A percentile compares a stretch with the other conserved stretches of the same genome.
phyloP scores from a whole-genome alignment of 2,888 invertebrate species.

The Tetranychus piercei region DNA sequence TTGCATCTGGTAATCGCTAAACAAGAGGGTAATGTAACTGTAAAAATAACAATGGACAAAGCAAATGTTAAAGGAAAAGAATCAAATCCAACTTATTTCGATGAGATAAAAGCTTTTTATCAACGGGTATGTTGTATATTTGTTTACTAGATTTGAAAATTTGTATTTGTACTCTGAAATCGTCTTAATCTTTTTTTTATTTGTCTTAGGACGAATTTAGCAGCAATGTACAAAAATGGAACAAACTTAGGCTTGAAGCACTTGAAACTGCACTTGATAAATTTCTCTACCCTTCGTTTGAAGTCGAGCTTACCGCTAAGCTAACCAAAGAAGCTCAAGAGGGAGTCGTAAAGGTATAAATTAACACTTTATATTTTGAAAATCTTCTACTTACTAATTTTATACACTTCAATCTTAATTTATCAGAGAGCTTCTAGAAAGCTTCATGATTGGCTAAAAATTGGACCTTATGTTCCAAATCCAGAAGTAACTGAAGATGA shows the following conservation, averaged over 20 bases:
- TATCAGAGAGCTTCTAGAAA: slow-evolving; percentile 54
- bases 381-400: slow-evolving; percentile 8
- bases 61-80: neutral
- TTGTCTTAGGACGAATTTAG: slow-evolving; percentile 61
- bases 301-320: slow-evolving; percentile 60
- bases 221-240: slow-evolving; percentile 86
- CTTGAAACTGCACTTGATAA: slow-evolving; percentile 68
- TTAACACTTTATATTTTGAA: neutral
- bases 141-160: neutral
- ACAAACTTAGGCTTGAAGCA: slow-evolving; percentile 63
- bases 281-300: slow-evolving; percentile 71
- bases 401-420: slow-evolving; percentile 9
- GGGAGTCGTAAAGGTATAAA: slow-evolving; percentile 42
- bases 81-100: slow-evolving; percentile 43
- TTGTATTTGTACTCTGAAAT: neutral
- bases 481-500: slow-evolving; percentile 55
- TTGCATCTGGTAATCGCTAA: slow-evolving; percentile 50
- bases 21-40: slow-evolving; percentile 32
- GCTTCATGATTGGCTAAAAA: slow-evolving; percentile 71
- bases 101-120: slow-evolving; percentile 61
- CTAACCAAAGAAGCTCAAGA: slow-evolving; percentile 72
- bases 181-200: neutral
- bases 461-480: slow-evolving; percentile 55
- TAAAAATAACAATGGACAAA: slow-evolving; percentile 26
- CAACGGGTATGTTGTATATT: slow-evolving; percentile 42